Conservation (phyloP, 2,797 vertebrate genomes). For the Characodon lateralis region DNA sequence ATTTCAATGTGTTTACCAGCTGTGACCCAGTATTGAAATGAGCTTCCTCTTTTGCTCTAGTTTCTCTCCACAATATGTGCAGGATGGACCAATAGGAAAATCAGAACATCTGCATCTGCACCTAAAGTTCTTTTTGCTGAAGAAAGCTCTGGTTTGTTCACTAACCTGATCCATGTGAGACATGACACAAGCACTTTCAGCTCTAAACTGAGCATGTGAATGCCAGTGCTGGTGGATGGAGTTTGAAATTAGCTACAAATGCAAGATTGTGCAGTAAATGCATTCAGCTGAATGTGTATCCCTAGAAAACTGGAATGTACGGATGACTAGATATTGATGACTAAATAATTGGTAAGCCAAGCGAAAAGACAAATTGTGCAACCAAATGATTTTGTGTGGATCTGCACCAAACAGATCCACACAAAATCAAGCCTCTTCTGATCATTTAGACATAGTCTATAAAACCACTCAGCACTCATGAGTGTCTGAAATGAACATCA, state of each 20-base stretch:
- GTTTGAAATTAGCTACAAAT: constrained; percentile 42
- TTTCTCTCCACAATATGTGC: constrained; percentile 11
- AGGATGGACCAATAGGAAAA: not conserved
- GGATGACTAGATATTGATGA: not conserved
- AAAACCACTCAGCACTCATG: constrained; percentile 2
- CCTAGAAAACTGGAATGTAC: constrained; percentile 11
- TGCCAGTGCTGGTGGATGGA: constrained; percentile 25
- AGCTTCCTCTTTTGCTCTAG: not conserved
- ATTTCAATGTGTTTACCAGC: constrained; percentile 14
- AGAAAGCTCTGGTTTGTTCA: constrained; percentile 5
- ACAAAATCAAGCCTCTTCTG: not conserved
- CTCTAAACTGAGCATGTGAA: not conserved
- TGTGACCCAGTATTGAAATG: constrained; percentile 2
- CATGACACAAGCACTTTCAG: not conserved
- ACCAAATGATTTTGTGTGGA: no score
- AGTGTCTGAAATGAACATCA: constrained; percentile 43
- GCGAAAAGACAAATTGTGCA: constrained; percentile 1
- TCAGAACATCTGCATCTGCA: constrained; percentile 7
- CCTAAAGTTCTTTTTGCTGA: constrained; percentile 3
- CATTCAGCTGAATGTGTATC: constrained; percentile 34
- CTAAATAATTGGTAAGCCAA: constrained; percentile 26
- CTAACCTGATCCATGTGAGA: constrained; percentile 14
- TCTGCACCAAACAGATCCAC: not conserved
- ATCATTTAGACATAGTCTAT: constrained; percentile 2
- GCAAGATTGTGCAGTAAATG: constrained; percentile 26